These are phyloP conservation scores for Antechinus stuartii DNA, from an alignment of 2,113 vertebrate species.

Conservation along the genomic window DNA sequence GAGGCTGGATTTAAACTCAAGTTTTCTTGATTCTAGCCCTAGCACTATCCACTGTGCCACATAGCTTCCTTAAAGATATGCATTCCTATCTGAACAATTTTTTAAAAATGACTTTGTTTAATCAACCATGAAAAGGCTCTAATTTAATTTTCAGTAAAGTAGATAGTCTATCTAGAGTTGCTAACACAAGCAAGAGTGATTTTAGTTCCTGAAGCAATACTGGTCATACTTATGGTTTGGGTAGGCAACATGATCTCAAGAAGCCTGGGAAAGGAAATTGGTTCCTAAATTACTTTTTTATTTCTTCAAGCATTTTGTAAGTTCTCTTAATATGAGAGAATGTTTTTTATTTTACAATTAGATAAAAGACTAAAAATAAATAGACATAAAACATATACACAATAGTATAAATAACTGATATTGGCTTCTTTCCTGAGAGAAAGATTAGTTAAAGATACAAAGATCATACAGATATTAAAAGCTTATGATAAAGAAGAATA, in stretches of 20 bases:
- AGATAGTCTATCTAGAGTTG: not conserved
- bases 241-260: not conserved
- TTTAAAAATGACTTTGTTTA: conserved; percentile 4
- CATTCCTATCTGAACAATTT: not conserved
- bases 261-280: not conserved
- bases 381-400: not conserved
- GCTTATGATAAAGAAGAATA: not conserved
- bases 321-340: not conserved
- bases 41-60: not conserved
- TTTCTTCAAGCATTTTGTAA: not conserved
- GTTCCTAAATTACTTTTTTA: not conserved
- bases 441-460: not conserved
- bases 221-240: not conserved
- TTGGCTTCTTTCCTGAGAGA: not conserved
- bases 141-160: conserved; percentile 38
- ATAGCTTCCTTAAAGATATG: not conserved
- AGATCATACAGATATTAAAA: not conserved
- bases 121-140: not conserved
- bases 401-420: not conserved
- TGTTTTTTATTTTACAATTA: not conserved
- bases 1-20: not conserved
- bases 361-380: not conserved
- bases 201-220: not conserved
- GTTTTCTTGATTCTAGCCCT: not conserved
- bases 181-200: not conserved